Evolutionary conservation across 2,888 invertebrate genomes (phyloP).

Genomic region (Xestia c-nigrum): DNA sequence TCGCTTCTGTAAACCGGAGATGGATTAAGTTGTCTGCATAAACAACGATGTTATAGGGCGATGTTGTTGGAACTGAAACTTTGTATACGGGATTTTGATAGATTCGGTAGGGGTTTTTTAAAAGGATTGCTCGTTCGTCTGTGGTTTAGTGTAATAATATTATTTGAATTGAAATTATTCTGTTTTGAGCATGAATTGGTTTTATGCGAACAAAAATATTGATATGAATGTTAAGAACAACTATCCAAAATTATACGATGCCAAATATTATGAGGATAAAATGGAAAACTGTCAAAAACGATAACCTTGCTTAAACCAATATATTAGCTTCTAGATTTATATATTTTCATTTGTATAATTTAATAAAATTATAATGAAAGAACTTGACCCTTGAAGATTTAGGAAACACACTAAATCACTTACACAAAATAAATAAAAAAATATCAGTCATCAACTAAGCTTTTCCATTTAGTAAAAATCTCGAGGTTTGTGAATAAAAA

Average conservation of each 20-base stretch:
- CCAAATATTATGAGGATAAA: not conserved
- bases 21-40: slow-evolving; percentile 55
- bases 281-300: not conserved
- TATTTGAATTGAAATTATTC: slow-evolving; percentile 10
- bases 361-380: not conserved
- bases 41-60: slow-evolving; percentile 40
- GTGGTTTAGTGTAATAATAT: slow-evolving; percentile 17
- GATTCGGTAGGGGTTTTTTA: slow-evolving; percentile 13
- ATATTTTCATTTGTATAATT: not conserved
- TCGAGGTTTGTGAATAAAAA: slow-evolving; percentile 55
- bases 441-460: slow-evolving; percentile 28
- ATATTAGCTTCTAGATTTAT: not conserved
- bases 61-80: slow-evolving; percentile 8
- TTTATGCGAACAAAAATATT: not conserved
- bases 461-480: slow-evolving; percentile 52
- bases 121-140: slow-evolving; percentile 7
- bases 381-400: not conserved
- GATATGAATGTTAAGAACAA: not conserved
- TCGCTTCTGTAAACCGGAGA: slow-evolving; percentile 39
- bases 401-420: slow-evolving; percentile 1
- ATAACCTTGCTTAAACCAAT: not conserved
- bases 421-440: no score
- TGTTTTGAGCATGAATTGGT: slow-evolving; percentile 1
- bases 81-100: slow-evolving; percentile 26
- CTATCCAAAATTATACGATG: slow-evolving; percentile 10